Conservation (phyloP, 2,113 vertebrate species). For the Megaptera novaeangliae region DNA sequence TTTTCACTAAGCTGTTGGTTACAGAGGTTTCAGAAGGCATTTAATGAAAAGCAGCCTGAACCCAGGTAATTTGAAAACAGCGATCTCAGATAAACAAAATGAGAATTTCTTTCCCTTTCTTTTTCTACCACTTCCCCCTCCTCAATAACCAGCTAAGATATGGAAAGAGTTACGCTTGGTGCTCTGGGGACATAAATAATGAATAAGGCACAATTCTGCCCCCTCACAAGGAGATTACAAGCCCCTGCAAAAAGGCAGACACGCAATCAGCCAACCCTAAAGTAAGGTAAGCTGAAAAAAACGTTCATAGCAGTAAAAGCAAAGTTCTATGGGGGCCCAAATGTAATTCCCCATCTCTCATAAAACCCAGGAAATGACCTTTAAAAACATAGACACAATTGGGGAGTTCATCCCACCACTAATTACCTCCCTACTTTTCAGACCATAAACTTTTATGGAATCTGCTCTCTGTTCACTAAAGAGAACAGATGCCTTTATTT, state of each 20-base stretch:
- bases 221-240: not conserved
- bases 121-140: not conserved
- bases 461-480: slow-evolving; percentile 28
- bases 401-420: slow-evolving; percentile 44
- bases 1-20: not conserved
- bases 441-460: slow-evolving; percentile 65
- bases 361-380: slow-evolving; percentile 67
- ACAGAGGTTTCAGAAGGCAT: not conserved
- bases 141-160: not conserved
- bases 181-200: slow-evolving; percentile 18
- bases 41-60: not conserved
- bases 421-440: slow-evolving; percentile 58
- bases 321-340: not conserved
- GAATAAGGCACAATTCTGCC: not conserved
- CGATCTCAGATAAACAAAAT: not conserved
- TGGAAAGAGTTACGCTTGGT: not conserved
- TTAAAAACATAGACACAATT: slow-evolving; percentile 62
- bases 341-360: slow-evolving; percentile 29
- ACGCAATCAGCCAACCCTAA: not conserved
- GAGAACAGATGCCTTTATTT: slow-evolving; percentile 28
- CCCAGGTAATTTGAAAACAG: not conserved
- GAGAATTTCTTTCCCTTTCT: not conserved
- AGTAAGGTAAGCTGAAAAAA: slow-evolving; percentile 27
- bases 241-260: slow-evolving; percentile 14
- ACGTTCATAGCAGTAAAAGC: slow-evolving; percentile 28